Base-by-base conservation (phyloP, 2,797 vertebrate genomes). In the Pseudochaenichthys georgianus region DNA sequence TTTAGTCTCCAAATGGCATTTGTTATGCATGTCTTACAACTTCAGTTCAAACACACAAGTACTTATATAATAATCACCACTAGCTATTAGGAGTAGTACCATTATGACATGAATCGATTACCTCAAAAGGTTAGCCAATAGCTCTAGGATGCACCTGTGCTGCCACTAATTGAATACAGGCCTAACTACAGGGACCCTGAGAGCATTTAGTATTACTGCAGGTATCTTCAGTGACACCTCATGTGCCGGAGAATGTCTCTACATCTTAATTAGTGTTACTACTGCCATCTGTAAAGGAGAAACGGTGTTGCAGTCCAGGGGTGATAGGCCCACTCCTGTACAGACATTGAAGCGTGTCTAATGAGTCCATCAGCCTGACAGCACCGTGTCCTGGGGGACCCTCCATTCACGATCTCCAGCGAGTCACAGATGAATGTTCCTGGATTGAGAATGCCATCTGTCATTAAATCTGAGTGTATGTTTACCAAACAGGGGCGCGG, bases 311-410 rank as follows among this genome's bases (percentile, higher is more conserved):
- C 78, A 87, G 86, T 90, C 84, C 58, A 46, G 60, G 73, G 91
- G 77, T 87, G 85, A 73, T 45, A 64, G 66, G 52, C 72, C 73
- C 83, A 58, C 81, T 84, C 82, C 77, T 82, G 55, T 80, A 77
- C 78, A 79, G 75, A 91, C 86, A 66, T 64, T 83, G 83, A 89
- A 47, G 78, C 61, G 63, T 86, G 83, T 88, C 86, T 93, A 92
- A 94, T 90, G 92, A 92, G 87, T 90, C 89, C 89, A 83, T 92
- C 89, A 89, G 80, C 47, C 67, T 92, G 91, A 89, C 91, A 92
- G 90, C 73, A 31, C 57, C 3, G 65, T 21, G 0, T 93, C 91
- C 88, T 75, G 16, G 38, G 90, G 87, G 91, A 89, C 34, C 63
- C 78, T 75, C 43, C 62, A 13, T 69, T 80, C 78, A 76, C 47